Conservation (phyloP, 1,140 invertebrate species). For the Scaptomyza graminum region DNA sequence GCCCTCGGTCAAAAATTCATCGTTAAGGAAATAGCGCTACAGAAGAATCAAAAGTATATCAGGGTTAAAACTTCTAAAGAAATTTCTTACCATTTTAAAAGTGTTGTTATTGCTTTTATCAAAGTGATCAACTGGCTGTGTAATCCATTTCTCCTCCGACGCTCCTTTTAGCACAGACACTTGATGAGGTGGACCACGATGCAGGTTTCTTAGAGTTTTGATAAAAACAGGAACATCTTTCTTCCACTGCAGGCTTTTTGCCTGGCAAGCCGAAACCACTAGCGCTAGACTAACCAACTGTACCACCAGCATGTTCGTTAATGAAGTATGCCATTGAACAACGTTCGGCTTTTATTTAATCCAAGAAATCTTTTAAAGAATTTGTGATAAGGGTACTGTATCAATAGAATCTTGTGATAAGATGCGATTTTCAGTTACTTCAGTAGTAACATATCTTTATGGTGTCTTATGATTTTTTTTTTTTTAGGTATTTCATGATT, state of each 20-base stretch:
- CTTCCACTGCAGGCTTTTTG: slow-evolving; percentile 20
- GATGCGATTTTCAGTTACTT: slow-evolving; percentile 23
- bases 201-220: slow-evolving; percentile 55
- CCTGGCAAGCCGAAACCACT: slow-evolving; percentile 28
- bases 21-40: slow-evolving; percentile 76
- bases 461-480: slow-evolving; percentile 1
- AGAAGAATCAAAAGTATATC: background rate
- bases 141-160: slow-evolving; percentile 65
- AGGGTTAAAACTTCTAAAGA: no score
- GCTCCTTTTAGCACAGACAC: slow-evolving; percentile 7
- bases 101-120: slow-evolving; percentile 86
- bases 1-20: slow-evolving; percentile 72
- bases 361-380: slow-evolving; percentile 49
- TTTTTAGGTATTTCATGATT: slow-evolving; percentile 4
- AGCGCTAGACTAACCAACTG: slow-evolving; percentile 56
- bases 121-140: slow-evolving; percentile 88
- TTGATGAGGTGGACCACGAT: slow-evolving; percentile 62
- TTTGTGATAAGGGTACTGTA: slow-evolving; percentile 49
- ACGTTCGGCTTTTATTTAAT: slow-evolving; percentile 39
- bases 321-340: slow-evolving; percentile 34
- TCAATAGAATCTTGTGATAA: slow-evolving; percentile 22
- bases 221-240: slow-evolving; percentile 63
- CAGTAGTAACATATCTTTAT: slow-evolving; percentile 14
- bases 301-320: slow-evolving; percentile 52
- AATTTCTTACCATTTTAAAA: slow-evolving; percentile 86